Evolutionary conservation across 2,888 invertebrate species (phyloP), one percentile per base, ranked within the genome.

Genomic region (Brachynemurus nebulosus): DNA sequence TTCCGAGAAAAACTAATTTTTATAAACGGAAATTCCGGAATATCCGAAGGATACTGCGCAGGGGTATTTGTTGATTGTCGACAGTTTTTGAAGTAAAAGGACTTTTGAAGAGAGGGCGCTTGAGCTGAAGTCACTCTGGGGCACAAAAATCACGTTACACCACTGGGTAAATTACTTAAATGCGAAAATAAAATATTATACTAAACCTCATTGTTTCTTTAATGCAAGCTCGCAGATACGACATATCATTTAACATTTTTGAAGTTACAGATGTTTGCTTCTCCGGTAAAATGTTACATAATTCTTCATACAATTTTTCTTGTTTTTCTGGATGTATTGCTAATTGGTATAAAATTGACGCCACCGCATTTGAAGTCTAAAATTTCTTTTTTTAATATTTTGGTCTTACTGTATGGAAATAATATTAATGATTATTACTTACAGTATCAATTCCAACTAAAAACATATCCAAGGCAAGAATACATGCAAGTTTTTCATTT

Each of bases 361-460:
- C 79, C 1, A 82, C 76, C 1, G 81, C 76, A 50, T 79, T 82
- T n/a, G 83, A 82, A 1, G 83, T 84, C 83, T 84, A 60, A 21
- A 65, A 62, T n/a, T n/a, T n/a, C n/a, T n/a, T n/a, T n/a, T n/a
- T n/a, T n/a, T n/a, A n/a, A n/a, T n/a, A n/a, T n/a, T n/a, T n/a
- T n/a, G n/a, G n/a, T n/a, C n/a, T n/a, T n/a, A n/a, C 16, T 36
- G 14, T 16, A 36, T 36, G n/a, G 33, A 9, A 9, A 33, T 4
- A 16, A 14, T n/a, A n/a, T n/a, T 14, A 33, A 16, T 36, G 4
- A 7, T 14, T 37, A 17, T 37, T 5, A 2, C 65, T 58, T 58
- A 80, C 85, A 55, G 86, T 85, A 53, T 82, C 83, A 36, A 86
- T 76, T n/a, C 85, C 85, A 23, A 86, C 86, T 7, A 81, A 65